Evolutionary conservation across 53 echinoderm and acorn worm species (phyloP).

Genomic region (Echinometra lucunter): DNA sequence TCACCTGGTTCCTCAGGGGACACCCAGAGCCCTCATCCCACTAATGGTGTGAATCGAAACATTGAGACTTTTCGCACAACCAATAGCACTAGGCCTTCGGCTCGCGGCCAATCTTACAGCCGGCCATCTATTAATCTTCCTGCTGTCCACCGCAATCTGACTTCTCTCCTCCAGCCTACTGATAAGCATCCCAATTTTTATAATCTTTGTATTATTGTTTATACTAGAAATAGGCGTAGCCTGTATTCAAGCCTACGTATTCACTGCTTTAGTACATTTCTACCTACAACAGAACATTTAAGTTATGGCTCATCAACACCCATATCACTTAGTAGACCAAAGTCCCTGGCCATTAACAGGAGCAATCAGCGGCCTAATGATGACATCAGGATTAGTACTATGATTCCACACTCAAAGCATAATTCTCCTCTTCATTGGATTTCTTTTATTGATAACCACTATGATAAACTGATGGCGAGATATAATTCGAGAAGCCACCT

Average conservation of each 20-base stretch:
- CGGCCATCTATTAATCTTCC: conserved; percentile 71
- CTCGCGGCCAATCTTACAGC: conserved; percentile 77
- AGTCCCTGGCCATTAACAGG: conserved; percentile 79
- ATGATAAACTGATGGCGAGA: conserved; percentile 79
- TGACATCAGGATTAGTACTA: conserved; percentile 73
- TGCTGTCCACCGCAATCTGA: conserved; percentile 69
- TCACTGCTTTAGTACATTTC: conserved; percentile 68
- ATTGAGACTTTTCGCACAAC: conserved; percentile 75
- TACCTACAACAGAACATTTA: conserved; percentile 76
- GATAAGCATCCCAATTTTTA: conserved; percentile 37
- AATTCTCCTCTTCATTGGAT: background rate
- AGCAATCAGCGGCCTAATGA: conserved; percentile 74
- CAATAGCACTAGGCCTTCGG: conserved; percentile 75
- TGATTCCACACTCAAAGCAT: conserved; percentile 70
- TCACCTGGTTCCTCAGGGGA: conserved; percentile 76
- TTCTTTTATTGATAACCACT: conserved; percentile 7
- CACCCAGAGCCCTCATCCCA: conserved; percentile 68
- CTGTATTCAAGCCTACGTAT: conserved; percentile 78
- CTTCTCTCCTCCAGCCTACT: background rate
- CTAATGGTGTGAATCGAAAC: conserved; percentile 79
- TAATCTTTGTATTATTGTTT: conserved; percentile 66
- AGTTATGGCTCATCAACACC: conserved; percentile 82
- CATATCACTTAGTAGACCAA: conserved; percentile 81
- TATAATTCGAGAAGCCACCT: conserved; percentile 77
- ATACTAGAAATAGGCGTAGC: conserved; percentile 76